Percentiles rank a stretch among this genome's conserved stretches.
Evolutionary conservation across 2,888 invertebrate genomes (phyloP).

Genomic region (Galerucella pusilla): DNA sequence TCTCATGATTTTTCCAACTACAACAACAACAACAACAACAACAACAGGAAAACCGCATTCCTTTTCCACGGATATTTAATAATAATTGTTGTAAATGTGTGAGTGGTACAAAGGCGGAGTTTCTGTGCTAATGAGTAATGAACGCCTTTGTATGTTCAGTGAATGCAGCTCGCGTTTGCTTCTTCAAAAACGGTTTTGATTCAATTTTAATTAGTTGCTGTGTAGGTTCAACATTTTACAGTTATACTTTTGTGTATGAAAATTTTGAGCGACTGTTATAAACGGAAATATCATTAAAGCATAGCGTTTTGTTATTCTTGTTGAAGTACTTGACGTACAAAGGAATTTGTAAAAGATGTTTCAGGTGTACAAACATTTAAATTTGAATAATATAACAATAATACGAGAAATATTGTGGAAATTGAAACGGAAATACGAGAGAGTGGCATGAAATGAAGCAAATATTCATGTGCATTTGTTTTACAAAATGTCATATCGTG

Average conservation of each 20-base stretch:
- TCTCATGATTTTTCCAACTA: slow-evolving; percentile 5
- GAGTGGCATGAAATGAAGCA: too few species aligned
- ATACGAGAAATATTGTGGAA: too few species aligned
- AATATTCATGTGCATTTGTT: too few species aligned
- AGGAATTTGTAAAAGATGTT: background rate
- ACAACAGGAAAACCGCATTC: slow-evolving; percentile 21
- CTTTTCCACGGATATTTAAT: slow-evolving; percentile 30
- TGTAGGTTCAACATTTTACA: slow-evolving; percentile 35
- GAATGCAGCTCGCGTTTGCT: slow-evolving; percentile 32
- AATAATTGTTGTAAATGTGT: slow-evolving; percentile 21
- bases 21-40: too few species aligned
- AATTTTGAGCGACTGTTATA: slow-evolving; percentile 33
- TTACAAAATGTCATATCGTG: too few species aligned
- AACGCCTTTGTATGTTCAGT: slow-evolving; percentile 36
- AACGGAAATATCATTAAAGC: slow-evolving; percentile 11
- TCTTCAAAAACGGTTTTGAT: slow-evolving; percentile 38
- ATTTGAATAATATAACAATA: background rate
- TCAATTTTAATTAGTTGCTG: slow-evolving; percentile 40
- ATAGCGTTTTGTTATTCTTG: background rate
- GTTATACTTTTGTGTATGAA: slow-evolving; percentile 23
- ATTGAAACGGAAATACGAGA: too few species aligned
- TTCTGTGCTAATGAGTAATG: slow-evolving; percentile 35
- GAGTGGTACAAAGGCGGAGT: slow-evolving; percentile 33
- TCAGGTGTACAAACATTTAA: background rate
- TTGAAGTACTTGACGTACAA: background rate